A percentile compares a stretch with the other conserved stretches of the same genome.
phyloP scores from a whole-genome alignment of 2,113 vertebrate genomes.

The Vidua macroura region DNA sequence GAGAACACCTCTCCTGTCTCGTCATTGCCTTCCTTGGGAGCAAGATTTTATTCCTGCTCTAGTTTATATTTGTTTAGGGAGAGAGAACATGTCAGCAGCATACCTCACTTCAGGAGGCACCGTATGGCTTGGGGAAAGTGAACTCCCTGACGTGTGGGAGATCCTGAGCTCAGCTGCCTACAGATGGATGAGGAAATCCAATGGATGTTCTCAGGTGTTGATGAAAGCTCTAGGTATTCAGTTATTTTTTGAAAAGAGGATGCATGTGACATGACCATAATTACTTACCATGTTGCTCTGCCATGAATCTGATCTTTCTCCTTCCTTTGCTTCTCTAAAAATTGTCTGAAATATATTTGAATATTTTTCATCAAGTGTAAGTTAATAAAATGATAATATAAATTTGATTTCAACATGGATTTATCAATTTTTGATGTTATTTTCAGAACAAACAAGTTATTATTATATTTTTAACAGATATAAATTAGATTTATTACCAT shows the following conservation, averaged over 20 bases:
- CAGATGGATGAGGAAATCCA: neutral
- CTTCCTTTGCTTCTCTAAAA: neutral
- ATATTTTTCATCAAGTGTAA: neutral
- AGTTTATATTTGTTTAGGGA: neutral
- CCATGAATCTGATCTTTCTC: neutral
- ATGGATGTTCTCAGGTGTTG: neutral
- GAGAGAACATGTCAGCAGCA: neutral
- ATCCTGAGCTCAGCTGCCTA: neutral
- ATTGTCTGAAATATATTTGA: neutral
- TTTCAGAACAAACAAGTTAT: neutral
- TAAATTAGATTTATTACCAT: neutral
- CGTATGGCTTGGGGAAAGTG: neutral
- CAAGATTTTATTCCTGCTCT: neutral
- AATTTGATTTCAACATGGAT: neutral
- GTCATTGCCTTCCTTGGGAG: neutral
- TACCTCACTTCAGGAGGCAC: neutral
- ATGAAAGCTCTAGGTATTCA: neutral
- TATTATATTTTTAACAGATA: neutral
- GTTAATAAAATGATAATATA: neutral
- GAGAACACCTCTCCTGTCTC: rapidly evolving
- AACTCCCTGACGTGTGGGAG: neutral
- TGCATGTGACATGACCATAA: neutral
- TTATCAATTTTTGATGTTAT: neutral
- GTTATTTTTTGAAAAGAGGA: neutral
- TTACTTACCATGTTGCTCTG: neutral